phyloP scores from a whole-genome alignment of 2,797 vertebrate species.

The Rhinophrynus dorsalis region DNA sequence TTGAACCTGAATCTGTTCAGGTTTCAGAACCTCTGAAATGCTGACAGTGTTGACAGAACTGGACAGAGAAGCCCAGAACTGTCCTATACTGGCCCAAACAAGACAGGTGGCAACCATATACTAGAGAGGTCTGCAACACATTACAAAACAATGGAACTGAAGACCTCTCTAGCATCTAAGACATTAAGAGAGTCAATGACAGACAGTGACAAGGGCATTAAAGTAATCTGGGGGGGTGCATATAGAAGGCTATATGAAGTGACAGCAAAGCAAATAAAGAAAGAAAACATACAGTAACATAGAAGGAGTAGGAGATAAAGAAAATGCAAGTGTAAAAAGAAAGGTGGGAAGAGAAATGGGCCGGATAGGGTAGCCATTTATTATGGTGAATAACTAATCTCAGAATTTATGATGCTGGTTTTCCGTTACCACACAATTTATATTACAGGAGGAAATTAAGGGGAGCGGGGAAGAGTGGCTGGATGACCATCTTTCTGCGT shows the following conservation, averaged over 20 bases:
- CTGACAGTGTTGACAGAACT: too few species aligned
- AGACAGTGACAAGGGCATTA: too few species aligned
- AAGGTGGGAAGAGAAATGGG: conserved; percentile 14
- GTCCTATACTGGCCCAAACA: too few species aligned
- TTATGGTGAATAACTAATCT: conserved; percentile 80
- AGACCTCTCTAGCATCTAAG: too few species aligned
- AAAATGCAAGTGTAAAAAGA: not conserved
- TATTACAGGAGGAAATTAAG: conserved; percentile 81
- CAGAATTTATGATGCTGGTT: conserved; percentile 78
- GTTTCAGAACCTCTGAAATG: too few species aligned
- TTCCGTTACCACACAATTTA: conserved; percentile 77
- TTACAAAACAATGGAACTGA: too few species aligned
- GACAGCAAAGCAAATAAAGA: conserved; percentile 29
- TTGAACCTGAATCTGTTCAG: too few species aligned
- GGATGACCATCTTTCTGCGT: conserved; percentile 82
- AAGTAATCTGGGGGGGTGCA: not conserved
- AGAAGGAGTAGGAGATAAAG: conserved; percentile 4
- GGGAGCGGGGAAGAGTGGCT: conserved; percentile 68
- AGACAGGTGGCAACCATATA: too few species aligned
- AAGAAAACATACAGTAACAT: not conserved
- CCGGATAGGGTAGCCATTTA: conserved; percentile 69
- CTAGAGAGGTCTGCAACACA: too few species aligned
- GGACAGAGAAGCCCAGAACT: too few species aligned
- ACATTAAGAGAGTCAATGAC: too few species aligned
- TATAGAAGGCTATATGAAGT: not conserved